Conservation (phyloP, 2,113 vertebrate genomes). For the Sylvia atricapilla region DNA sequence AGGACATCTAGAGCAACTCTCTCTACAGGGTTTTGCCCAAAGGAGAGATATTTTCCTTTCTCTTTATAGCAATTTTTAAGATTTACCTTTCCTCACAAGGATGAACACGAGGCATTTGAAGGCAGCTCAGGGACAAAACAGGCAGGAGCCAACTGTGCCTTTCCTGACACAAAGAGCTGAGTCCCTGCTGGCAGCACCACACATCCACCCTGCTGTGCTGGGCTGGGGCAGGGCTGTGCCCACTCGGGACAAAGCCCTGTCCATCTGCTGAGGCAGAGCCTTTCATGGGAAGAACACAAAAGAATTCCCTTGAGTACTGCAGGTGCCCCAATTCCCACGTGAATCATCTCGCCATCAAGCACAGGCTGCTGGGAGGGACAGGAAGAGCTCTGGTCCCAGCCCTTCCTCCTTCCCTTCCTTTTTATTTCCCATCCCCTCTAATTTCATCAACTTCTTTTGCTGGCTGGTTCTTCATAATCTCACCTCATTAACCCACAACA, state of each 20-base stretch:
- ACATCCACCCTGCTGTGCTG: background rate
- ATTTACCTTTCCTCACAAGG: background rate
- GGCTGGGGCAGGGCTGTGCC: background rate
- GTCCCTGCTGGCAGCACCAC: background rate
- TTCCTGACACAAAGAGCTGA: background rate
- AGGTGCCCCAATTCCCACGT: background rate
- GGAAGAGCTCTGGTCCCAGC: background rate
- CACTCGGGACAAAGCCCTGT: background rate
- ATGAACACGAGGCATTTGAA: background rate
- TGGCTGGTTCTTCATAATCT: background rate
- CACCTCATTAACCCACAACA: background rate
- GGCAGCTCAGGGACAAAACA: background rate
- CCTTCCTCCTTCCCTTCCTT: conserved; percentile 4
- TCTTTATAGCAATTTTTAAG: background rate
- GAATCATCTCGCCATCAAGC: background rate
- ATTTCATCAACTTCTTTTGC: background rate
- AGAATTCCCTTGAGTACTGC: background rate
- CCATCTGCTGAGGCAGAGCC: background rate
- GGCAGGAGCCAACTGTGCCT: background rate
- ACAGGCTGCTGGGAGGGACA: background rate
- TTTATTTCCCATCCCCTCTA: background rate
- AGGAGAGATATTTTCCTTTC: background rate
- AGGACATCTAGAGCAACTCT: background rate
- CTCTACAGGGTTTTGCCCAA: background rate
- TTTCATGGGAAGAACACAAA: background rate